Evolutionary conservation across 2,113 vertebrate genomes (phyloP).

Genomic region (Sceloporus tristichus): DNA sequence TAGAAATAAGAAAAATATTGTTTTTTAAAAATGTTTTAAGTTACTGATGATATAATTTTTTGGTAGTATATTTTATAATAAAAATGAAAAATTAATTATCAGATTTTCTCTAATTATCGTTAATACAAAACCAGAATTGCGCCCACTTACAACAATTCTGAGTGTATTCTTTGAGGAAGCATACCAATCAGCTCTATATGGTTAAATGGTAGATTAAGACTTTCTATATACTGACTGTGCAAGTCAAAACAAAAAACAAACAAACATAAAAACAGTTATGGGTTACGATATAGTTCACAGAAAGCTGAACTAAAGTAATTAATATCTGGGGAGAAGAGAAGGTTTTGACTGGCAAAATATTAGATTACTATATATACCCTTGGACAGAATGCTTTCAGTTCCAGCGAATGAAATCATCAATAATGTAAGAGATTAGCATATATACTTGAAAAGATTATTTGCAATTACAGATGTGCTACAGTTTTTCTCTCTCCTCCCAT

Average conservation of each 20-base stretch:
- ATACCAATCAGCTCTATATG: neutral
- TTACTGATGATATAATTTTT: neutral
- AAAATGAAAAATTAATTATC: neutral
- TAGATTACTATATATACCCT: neutral
- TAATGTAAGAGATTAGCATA: neutral
- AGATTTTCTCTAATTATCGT: neutral
- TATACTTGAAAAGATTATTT: constrained; percentile 4
- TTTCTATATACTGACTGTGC: neutral
- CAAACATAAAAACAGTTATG: neutral
- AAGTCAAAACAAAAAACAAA: neutral
- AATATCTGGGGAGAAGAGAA: neutral
- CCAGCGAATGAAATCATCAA: neutral
- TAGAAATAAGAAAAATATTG: neutral
- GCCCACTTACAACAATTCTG: neutral
- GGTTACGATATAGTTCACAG: neutral
- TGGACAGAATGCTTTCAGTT: neutral
- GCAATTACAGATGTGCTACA: neutral
- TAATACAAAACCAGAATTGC: neutral
- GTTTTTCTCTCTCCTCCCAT: neutral
- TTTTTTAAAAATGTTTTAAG: no score
- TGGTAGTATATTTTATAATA: neutral
- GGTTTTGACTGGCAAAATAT: neutral
- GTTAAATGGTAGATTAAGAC: neutral
- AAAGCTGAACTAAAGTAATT: neutral
- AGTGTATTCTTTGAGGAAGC: neutral